phyloP scores from a whole-genome alignment of 1,140 invertebrate species.

The Eupeodes corollae region DNA sequence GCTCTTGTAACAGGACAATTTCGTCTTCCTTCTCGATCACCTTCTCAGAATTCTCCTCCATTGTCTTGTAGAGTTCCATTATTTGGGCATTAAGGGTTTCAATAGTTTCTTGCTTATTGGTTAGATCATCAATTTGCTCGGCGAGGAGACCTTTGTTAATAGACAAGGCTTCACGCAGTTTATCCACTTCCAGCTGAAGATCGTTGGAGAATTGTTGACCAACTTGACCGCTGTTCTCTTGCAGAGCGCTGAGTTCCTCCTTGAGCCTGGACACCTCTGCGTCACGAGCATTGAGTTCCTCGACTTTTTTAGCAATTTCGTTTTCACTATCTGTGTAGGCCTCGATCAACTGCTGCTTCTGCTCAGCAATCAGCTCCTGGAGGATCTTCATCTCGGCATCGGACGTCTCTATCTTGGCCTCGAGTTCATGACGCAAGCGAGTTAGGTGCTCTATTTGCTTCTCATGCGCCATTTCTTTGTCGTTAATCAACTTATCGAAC shows the following conservation, averaged over 20 bases:
- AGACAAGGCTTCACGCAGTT: conserved; percentile 10
- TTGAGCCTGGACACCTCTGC: conserved; percentile 34
- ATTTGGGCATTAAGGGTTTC: conserved; percentile 27
- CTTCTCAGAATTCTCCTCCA: conserved; percentile 24
- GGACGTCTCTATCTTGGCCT: conserved; percentile 17
- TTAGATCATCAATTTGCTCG: conserved; percentile 20
- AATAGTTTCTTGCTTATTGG: conserved; percentile 25
- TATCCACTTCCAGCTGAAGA: conserved; percentile 5
- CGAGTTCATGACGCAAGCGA: conserved; percentile 17
- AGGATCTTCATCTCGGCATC: conserved; percentile 27
- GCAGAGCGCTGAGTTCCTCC: conserved; percentile 38
- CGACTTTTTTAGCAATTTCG: conserved; percentile 39
- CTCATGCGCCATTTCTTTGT: conserved; percentile 25
- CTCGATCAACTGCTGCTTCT: conserved; percentile 34
- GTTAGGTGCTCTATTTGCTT: conserved; percentile 28
- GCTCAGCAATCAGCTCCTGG: conserved; percentile 24
- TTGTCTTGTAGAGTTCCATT: conserved; percentile 17
- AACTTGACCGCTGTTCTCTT: conserved; percentile 1
- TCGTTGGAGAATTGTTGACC: conserved; percentile 11
- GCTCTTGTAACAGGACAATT: conserved; percentile 16
- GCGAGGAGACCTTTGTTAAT: conserved; percentile 20
- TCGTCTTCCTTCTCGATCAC: conserved; percentile 22
- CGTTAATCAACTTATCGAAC: conserved; percentile 19
- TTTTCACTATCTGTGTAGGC: conserved; percentile 26
- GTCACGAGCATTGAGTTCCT: conserved; percentile 39